These are phyloP conservation scores for Tenthredo amoena DNA, from an alignment of 2,888 invertebrate genomes.

Conservation along the genomic window DNA sequence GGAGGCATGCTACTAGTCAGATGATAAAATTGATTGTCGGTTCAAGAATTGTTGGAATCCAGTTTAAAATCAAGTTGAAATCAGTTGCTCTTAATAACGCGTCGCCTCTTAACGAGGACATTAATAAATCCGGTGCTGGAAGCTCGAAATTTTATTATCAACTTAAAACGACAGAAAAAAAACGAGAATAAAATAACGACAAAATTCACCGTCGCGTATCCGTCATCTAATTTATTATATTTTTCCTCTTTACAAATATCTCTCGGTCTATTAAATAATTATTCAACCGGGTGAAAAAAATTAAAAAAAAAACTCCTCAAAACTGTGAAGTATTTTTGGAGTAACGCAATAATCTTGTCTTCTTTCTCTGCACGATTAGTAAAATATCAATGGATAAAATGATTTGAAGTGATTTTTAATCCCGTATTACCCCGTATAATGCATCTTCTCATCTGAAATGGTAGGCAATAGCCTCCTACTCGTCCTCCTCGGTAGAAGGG, in stretches of 20 bases:
- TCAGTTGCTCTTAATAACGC: slow-evolving; percentile 61
- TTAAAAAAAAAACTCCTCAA: too few relatives aligned
- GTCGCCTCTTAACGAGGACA: slow-evolving; percentile 32
- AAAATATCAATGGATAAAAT: not conserved
- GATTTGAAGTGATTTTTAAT: not conserved
- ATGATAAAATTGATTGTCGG: slow-evolving; percentile 35
- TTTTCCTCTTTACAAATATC: not conserved
- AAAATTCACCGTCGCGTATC: not conserved
- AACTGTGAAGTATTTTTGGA: not conserved
- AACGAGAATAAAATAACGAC: not conserved
- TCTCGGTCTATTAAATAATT: too few relatives aligned
- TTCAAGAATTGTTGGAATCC: slow-evolving; percentile 61
- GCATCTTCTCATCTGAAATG: not conserved
- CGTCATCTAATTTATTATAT: not conserved
- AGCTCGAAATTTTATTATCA: slow-evolving; percentile 9
- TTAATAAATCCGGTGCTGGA: slow-evolving; percentile 31
- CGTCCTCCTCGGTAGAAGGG: not conserved
- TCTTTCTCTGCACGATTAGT: not conserved
- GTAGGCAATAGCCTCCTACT: not conserved
- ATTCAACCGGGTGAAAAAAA: too few relatives aligned
- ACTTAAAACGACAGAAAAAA: too few relatives aligned
- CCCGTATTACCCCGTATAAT: not conserved
- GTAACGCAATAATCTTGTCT: not conserved
- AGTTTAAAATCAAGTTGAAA: slow-evolving; percentile 62
- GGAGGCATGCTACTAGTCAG: not conserved